Conservation (phyloP, 37 sponge, comb jelly and placozoan species). For the Diacarnus erythraeanus region DNA sequence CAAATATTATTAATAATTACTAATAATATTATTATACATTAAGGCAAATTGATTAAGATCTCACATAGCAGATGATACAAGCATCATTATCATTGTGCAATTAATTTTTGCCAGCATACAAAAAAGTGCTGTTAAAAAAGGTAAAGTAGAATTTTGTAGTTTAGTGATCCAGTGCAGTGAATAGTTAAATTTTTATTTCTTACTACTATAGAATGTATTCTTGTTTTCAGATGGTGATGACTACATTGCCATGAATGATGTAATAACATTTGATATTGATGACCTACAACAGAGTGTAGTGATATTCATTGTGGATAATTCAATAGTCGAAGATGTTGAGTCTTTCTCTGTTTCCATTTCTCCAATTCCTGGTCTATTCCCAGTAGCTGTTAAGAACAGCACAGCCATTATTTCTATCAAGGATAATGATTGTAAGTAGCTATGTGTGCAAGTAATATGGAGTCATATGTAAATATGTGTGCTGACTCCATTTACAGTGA, state of each 20-base stretch:
- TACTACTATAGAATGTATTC: no score
- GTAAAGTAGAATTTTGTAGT: no score
- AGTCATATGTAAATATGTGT: background rate
- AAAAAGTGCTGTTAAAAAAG: no score
- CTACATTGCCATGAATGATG: background rate
- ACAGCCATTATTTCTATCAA: constrained; percentile 3
- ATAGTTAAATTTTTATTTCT: no score
- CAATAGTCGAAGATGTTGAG: constrained; percentile 8
- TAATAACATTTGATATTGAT: constrained; percentile 5
- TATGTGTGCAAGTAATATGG: background rate
- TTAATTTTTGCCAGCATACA: no score
- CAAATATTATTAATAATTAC: no score
- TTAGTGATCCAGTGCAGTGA: no score
- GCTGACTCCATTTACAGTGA: no score
- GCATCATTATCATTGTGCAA: no score
- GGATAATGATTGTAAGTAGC: constrained; percentile 21
- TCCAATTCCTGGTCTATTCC: constrained; percentile 4
- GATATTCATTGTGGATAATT: background rate
- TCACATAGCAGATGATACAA: no score
- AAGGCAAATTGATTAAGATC: no score
- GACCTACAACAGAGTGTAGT: background rate
- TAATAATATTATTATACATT: no score
- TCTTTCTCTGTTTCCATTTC: constrained; percentile 1
- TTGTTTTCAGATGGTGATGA: constrained; percentile 4
- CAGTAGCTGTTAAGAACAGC: constrained; percentile 4